Evolutionary conservation across 1,140 invertebrate genomes (phyloP), one percentile per base, ranked within the genome.

Genomic region (Aphidius ervi): DNA sequence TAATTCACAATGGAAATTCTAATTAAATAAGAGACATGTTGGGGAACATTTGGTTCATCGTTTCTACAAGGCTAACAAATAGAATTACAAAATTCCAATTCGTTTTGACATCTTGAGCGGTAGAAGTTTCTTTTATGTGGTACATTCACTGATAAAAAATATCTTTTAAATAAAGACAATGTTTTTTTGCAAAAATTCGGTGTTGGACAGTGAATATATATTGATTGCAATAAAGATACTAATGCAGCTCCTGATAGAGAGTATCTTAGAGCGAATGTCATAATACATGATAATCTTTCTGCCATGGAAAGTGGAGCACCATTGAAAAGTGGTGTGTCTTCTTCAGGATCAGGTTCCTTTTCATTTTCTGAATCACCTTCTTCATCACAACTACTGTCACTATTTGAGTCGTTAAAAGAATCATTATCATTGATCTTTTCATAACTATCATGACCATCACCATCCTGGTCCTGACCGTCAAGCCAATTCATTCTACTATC

Each of bases 141-240:
- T 16, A n/a, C 39, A 5, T 54, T 23, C 5, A 58, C 37, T 10
- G 47, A 50, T 46, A 48, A 7, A 45, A 63, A 63, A 50, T 49
- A 59, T 59, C 56, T 49, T 55, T 50, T 54, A 40, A 63, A 63
- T 31, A 9, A 39, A 50, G 59, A 63, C 4, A 59, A 40, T 5
- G 31, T 56, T 58, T 40, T 59, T n/a, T 46, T n/a, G 39, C 62
- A 56, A 20, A 4, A 8, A 42, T 55, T 50, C 6, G 47, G 46
- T 45, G 16, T 5, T 9, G 16, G 9, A 50, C 57, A 63, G 37
- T 58, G 56, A 7, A 59, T 10, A 16, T n/a, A 6, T 4, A 58
- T 45, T 4, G 54, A 9, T 20, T 20, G 8, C 7, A 58, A 23
- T 9, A 62, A 5, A 59, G 55, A 57, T 31, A 20, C 37, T 39